Evolutionary conservation across 2,113 vertebrate species (phyloP).

Genomic region (Candoia aspera): DNA sequence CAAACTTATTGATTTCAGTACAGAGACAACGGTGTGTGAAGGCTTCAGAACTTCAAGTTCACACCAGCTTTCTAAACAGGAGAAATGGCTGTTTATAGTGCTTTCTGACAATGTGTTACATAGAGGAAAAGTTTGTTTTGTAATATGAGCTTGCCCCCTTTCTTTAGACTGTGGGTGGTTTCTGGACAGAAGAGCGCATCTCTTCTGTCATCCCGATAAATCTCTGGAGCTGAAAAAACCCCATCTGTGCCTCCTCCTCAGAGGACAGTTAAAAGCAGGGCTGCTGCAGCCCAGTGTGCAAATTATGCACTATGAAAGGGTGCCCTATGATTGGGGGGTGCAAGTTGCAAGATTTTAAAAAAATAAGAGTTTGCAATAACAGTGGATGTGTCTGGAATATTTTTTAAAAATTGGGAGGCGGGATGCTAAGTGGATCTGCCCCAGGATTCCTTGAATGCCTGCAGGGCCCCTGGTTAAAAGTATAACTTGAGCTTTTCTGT

Average conservation of each 20-base stretch:
- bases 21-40: conserved; percentile 1
- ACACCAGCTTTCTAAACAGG: neutral
- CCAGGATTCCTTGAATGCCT: neutral
- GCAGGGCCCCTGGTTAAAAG: neutral
- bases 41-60: conserved; percentile 21
- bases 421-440: neutral
- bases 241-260: neutral
- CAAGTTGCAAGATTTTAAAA: neutral
- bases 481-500: neutral
- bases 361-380: neutral
- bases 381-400: neutral
- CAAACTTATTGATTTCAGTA: neutral
- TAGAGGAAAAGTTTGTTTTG: conserved; percentile 18
- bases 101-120: neutral
- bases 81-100: conserved; percentile 21
- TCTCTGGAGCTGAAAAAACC: conserved; percentile 15
- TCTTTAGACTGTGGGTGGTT: neutral
- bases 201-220: neutral
- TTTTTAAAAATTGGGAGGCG: neutral
- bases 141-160: neutral
- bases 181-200: neutral
- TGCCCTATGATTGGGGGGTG: neutral
- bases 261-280: neutral
- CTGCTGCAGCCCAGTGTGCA: neutral
- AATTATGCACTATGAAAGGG: neutral